phyloP scores from a whole-genome alignment of 2,797 vertebrate species.

The Malacoraja senta region DNA sequence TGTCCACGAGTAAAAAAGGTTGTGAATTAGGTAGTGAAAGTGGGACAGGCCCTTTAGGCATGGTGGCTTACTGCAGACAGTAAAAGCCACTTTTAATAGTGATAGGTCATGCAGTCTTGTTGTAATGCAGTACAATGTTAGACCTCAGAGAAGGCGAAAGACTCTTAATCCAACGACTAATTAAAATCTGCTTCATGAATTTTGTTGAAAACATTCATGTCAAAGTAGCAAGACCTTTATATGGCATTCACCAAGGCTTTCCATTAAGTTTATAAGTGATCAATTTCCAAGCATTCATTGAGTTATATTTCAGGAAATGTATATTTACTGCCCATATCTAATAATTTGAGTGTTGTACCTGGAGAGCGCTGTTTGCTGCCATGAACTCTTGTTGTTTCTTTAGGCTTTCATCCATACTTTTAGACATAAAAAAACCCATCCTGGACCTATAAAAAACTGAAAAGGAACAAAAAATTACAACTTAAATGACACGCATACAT shows the following conservation, averaged over 20 bases:
- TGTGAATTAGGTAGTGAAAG: too few species aligned
- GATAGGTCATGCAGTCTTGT: not conserved
- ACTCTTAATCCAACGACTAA: not conserved
- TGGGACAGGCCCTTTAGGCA: too few species aligned
- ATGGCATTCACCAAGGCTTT: not conserved
- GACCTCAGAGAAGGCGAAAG: not conserved
- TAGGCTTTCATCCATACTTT: slow-evolving; percentile 67
- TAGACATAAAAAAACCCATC: slow-evolving; percentile 68
- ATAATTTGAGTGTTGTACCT: not conserved
- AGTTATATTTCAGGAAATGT: not conserved
- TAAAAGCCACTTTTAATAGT: not conserved
- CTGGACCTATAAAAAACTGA: slow-evolving; percentile 15
- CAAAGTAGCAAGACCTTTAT: not conserved
- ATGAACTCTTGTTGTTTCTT: slow-evolving; percentile 75
- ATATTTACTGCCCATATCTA: too few species aligned
- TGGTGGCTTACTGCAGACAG: too few species aligned
- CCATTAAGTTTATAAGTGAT: not conserved
- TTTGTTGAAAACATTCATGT: not conserved
- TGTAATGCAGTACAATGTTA: not conserved
- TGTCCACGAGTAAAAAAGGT: too few species aligned
- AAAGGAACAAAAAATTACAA: not conserved
- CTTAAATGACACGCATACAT: not conserved
- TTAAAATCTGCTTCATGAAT: not conserved
- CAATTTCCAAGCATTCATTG: not conserved
- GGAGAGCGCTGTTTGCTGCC: slow-evolving; percentile 41